Evolutionary conservation across 2,797 vertebrate species (phyloP), one percentile per base, ranked within the genome.

Genomic region (Avahi laniger): DNA sequence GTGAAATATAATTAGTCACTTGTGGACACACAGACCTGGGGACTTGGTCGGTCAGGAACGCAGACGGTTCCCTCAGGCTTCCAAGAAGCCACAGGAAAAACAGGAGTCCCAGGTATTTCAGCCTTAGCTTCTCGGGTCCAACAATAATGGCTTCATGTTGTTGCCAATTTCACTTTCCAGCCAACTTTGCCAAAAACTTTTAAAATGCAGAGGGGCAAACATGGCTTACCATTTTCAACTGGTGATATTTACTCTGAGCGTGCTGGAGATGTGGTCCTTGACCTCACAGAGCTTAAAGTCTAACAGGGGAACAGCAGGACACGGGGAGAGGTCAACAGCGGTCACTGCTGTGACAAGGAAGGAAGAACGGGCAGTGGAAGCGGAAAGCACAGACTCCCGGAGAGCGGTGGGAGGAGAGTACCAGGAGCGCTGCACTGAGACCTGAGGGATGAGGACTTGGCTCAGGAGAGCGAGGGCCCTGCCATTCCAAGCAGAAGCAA

Each of bases 1-100:
- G 85, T 76, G 70, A 89, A 92, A 65, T 63, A 84, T 89, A 96
- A 96, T 89, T 88, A 89, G 92, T 86, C 69, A 35, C 78, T 67
- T 89, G 57, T 79, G 72, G 94, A 81, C 82, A 95, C 78, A 80
- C 63, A 83, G 81, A 67, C 70, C 41, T 33, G 48, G 83, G 73
- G 46, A 54, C 35, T 48, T 35, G 80, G 91, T 35, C 75, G 33
- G 63, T 28, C 18, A 52, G 41, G 72, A 89, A 75, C 8, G 15
- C 41, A 54, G 57, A 75, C 2, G 18, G 86, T 75, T 91, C 65
- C 79, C 88, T 89, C 30, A 22, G 85, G 65, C 17, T 78, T 81
- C 67, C n/a, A n/a, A 91, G 76, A 84, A 28, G 82, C 89, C 86
- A 78, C 54, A 22, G 94, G 41, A 17, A 41, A 85, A 78, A 69